phyloP scores from a whole-genome alignment of 2,888 invertebrate species.

The Volucella zonaria region DNA sequence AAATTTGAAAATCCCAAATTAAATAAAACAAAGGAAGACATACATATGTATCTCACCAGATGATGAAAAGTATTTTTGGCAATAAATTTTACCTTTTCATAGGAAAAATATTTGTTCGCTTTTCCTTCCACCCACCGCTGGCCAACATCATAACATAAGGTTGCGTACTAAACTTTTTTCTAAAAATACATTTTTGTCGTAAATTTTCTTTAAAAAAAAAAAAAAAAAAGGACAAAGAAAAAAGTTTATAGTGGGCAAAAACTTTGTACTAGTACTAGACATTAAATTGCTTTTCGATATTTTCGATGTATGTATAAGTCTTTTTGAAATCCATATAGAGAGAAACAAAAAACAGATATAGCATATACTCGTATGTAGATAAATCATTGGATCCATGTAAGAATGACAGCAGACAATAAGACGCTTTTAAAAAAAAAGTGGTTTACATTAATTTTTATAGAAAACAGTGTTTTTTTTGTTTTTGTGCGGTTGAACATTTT shows the following conservation, averaged over 20 bases:
- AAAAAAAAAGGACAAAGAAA: not conserved
- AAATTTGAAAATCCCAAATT: slow-evolving; percentile 1
- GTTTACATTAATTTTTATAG: not conserved
- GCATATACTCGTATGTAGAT: not conserved
- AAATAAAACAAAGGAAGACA: slow-evolving; percentile 41
- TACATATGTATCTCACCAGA: not conserved
- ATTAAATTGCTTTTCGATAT: slow-evolving; percentile 1
- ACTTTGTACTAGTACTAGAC: slow-evolving; percentile 3
- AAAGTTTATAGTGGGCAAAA: not conserved
- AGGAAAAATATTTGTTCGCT: not conserved
- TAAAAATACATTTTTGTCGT: slow-evolving; percentile 35
- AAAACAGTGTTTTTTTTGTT: not conserved
- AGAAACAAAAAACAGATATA: not conserved
- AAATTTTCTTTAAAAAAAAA: too few species aligned
- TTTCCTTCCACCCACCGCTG: not conserved
- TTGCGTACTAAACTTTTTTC: slow-evolving; percentile 36
- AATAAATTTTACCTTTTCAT: slow-evolving; percentile 5
- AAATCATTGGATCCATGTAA: slow-evolving; percentile 3
- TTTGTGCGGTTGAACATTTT: not conserved
- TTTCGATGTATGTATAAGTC: slow-evolving; percentile 4
- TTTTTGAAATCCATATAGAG: too few species aligned
- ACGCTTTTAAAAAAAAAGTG: slow-evolving; percentile 3
- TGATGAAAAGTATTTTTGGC: slow-evolving; percentile 32
- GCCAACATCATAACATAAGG: slow-evolving; percentile 22
- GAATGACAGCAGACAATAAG: slow-evolving; percentile 27